Base-by-base conservation (phyloP, 2,888 invertebrate genomes). In the Psylliodes chrysocephalus region DNA sequence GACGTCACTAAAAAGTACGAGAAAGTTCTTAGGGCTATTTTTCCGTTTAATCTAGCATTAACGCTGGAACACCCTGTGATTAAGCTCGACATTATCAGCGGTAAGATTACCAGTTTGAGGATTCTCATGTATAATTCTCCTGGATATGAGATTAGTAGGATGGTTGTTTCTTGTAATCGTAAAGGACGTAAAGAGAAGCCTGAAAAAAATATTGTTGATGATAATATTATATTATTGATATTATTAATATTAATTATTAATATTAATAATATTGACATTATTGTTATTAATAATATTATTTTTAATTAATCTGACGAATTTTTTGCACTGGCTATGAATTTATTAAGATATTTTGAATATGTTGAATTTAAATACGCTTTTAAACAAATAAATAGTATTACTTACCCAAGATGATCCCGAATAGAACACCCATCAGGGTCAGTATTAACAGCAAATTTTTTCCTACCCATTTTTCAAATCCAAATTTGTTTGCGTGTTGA, bases 121-220 rank as follows among this genome's bases (percentile, higher is more conserved):
- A 94, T 86, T 71, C 95, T 87, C 92, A 95, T 94, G 81, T 95
- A 94, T 6, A 95, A 86, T 79, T 95, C 95, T 17, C 95, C 95
- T 7, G 95, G 95, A 80, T 95, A 95, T 1, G 93, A 91, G 72
- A 95, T 91, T 67, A 95, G 83, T 83, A 91, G 86, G 25, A 91
- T 87, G 30, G 90, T 87, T 74, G 90, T 91, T 54, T 87, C 85
- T 64, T 90, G 87, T 51, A 92, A 86, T 61, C 89, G 83, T 72
- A 90, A 84, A 18, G 91, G 88, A 64, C 91, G 87, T 67, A 92
- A 84, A 63, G 88, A 87, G 70, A 92, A 89, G 64, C 92, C 92
- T 92, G 80, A 40, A 82, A 71, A 2, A 22, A 47, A 40, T n/a
- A n/a, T n/a, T n/a, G n/a, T n/a, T n/a, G n/a, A n/a, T n/a, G n/a